phyloP scores from a whole-genome alignment of 2,888 invertebrate genomes.

The Glyphotaelius pellucidus region DNA sequence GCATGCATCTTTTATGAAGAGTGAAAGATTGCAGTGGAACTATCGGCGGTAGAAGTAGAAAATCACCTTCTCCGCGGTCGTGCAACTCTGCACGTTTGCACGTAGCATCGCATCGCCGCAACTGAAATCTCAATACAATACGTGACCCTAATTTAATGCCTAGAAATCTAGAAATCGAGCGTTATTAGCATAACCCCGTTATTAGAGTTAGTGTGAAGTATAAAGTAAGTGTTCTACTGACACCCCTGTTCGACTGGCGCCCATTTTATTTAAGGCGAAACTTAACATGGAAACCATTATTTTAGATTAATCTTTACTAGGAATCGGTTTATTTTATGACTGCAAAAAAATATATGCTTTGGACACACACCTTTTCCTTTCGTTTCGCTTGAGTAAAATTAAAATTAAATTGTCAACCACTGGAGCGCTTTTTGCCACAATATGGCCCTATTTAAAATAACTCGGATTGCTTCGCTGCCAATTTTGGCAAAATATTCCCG shows the following conservation, averaged over 20 bases:
- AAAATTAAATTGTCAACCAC: too few species aligned
- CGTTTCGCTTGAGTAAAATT: too few species aligned
- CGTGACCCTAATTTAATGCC: slow-evolving; percentile 22
- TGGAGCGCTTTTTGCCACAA: too few species aligned
- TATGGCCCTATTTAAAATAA: too few species aligned
- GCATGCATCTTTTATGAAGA: not conserved
- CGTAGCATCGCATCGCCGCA: not conserved
- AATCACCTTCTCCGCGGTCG: slow-evolving; percentile 6
- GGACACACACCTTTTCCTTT: too few species aligned
- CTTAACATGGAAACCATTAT: too few species aligned
- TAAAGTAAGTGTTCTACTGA: not conserved
- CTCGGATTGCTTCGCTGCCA: too few species aligned
- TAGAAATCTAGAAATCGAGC: slow-evolving; percentile 12
- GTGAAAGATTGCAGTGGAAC: not conserved
- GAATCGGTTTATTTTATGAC: too few species aligned
- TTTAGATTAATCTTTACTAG: too few species aligned
- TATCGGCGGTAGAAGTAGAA: not conserved
- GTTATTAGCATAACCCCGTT: not conserved
- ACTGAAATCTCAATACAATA: slow-evolving; percentile 8
- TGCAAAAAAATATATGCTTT: too few species aligned
- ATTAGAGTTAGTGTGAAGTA: not conserved
- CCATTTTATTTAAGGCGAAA: not conserved
- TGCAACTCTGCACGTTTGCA: not conserved
- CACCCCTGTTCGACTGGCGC: not conserved
- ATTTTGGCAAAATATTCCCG: too few species aligned